Base-by-base conservation (phyloP, 2,888 invertebrate species). In the Sinopyrophorus schimmeli region DNA sequence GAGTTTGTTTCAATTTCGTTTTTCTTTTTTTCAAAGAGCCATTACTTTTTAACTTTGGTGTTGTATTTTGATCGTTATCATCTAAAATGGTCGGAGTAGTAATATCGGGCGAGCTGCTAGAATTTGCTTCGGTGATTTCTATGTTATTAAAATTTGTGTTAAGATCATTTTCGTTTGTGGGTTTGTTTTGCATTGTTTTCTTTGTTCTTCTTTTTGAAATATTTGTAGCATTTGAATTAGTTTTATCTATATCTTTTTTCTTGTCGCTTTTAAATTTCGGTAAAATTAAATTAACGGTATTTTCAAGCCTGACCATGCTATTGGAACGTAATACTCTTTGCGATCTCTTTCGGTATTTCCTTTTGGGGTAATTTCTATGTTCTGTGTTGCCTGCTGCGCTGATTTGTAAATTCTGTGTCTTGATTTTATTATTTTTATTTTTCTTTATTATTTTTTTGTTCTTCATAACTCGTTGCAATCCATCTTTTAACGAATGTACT, bases 401-500 rank as follows among this genome's bases (percentile, higher is more conserved):
- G 53, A 55, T 66, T 62, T 20, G 63, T 63, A 34, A 41, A 30
- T 55, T 56, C 17, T 35, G 41, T 35, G 48, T 34, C 35, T 44
- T 54, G 24, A 28, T 18, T 28, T 28, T 12, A 28, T 57, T 46
- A 34, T 57, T 50, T 16, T 47, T 35, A 24, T 58, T 58, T 40
- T 56, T 61, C 30, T 47, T 46, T 9, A 47, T 17, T n/a, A 51
- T 48, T 3, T 31, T 38, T 15, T 43, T 51, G 37, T 58, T 54
- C 54, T 54, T 43, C 49, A 51, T 20, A 47, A 58, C 63, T 55
- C 55, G 59, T 23, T 68, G 62, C 30, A 72, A 72, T 28, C 74
- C 74, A 49, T 76, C 76, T 30, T 75, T 73, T 35, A 76, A 69
- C n/a, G 73, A 74, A 39, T 76, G 73, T 46, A 83, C 79, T 72